phyloP scores from a whole-genome alignment of 1,140 invertebrate species.

The Latrodectus geometricus region DNA sequence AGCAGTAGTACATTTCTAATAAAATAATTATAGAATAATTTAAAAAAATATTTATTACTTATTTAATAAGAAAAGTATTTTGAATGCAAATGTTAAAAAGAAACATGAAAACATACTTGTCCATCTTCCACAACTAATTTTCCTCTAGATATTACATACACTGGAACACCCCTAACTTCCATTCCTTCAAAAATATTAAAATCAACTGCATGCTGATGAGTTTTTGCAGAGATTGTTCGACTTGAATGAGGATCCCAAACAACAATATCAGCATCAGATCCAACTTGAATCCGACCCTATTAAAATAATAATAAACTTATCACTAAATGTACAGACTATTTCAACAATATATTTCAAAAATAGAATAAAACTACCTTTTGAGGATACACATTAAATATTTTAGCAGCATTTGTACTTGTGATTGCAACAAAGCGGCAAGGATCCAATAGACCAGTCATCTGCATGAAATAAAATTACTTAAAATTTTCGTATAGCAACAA shows the following conservation, averaged over 20 bases:
- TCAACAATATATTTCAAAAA: background rate
- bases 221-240: conserved; percentile 89
- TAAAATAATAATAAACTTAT: background rate
- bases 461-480: conserved; percentile 62
- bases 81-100: background rate
- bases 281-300: conserved; percentile 87
- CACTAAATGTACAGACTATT: background rate
- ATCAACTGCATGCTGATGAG: conserved; percentile 92
- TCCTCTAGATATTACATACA: conserved; percentile 86
- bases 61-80: background rate
- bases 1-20: too few relatives aligned
- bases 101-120: conserved; percentile 69
- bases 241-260: conserved; percentile 93
- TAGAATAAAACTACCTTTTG: conserved; percentile 76
- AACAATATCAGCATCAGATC: conserved; percentile 97
- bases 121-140: conserved; percentile 92
- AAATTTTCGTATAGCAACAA: too few relatives aligned
- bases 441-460: conserved; percentile 84
- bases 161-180: conserved; percentile 64
- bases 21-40: too few relatives aligned
- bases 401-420: conserved; percentile 95
- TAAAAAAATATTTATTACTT: background rate
- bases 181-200: conserved; percentile 97
- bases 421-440: conserved; percentile 95
- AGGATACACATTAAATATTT: conserved; percentile 98